Percentiles rank a stretch among this genome's conserved stretches.
These are phyloP conservation scores for Petrophora chlorosata DNA, from an alignment of 2,888 invertebrate genomes.

Conservation along the genomic window DNA sequence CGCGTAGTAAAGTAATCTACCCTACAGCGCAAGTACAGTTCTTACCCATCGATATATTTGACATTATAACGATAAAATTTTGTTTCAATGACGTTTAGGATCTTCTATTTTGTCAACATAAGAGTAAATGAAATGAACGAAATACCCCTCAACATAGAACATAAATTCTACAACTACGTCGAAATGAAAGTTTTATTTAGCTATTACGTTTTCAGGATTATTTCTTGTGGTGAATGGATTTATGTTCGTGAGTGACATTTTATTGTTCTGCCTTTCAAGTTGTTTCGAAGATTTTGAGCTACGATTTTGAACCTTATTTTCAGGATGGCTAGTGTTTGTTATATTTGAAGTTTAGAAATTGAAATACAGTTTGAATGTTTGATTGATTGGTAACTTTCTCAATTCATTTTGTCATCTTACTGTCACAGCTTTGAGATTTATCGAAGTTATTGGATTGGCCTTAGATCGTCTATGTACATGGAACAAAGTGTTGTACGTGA, in stretches of 20 bases:
- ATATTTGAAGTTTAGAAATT: constrained; percentile 8
- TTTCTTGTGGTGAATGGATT: constrained; percentile 3
- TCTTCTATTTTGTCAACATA: background rate
- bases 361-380: background rate
- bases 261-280: constrained; percentile 1
- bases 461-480: no score
- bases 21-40: no score
- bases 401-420: background rate
- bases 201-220: background rate
- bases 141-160: background rate
- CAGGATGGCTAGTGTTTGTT: no score
- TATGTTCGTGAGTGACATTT: constrained; percentile 12
- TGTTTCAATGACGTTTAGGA: background rate
- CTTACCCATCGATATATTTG: no score
- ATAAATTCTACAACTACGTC: background rate
- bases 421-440: no score
- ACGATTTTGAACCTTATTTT: background rate
- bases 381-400: background rate
- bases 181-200: background rate
- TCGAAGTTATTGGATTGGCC: no score
- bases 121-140: no score
- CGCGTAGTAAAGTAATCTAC: no score
- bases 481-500: no score
- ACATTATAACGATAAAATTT: no score
- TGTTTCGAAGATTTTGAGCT: constrained; percentile 12